Percentiles rank a stretch among this genome's conserved stretches.
Conservation (phyloP, 2,113 vertebrate genomes). For the Anarhynchus alexandrinus region DNA sequence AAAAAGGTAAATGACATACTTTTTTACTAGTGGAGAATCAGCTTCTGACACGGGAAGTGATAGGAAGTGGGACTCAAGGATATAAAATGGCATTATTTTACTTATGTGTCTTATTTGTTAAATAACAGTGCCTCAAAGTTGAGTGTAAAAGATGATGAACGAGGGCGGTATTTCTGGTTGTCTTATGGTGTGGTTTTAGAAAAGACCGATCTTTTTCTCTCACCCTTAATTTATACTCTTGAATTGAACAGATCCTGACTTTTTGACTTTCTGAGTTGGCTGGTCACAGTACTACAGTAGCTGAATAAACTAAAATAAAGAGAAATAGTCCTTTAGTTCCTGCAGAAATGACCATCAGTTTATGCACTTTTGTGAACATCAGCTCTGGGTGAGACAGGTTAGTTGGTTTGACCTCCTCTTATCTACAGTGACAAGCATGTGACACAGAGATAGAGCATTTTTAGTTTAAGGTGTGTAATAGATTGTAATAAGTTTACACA, state of each 20-base stretch:
- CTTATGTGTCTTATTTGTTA: background rate
- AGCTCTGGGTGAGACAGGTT: background rate
- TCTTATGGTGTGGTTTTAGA: background rate
- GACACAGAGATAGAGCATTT: background rate
- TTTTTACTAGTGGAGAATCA: background rate
- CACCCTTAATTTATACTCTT: background rate
- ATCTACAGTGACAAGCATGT: background rate
- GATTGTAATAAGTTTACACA: background rate
- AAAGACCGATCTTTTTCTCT: background rate
- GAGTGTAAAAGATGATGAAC: background rate
- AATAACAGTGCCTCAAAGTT: background rate
- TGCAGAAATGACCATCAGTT: background rate
- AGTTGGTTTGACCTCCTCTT: background rate
- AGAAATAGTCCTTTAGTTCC: background rate
- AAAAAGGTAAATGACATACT: background rate
- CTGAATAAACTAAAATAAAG: background rate
- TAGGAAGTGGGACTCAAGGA: background rate
- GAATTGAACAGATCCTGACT: background rate
- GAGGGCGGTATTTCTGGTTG: background rate
- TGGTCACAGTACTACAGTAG: background rate
- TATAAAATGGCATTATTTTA: background rate
- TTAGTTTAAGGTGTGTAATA: background rate
- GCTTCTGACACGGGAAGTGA: background rate
- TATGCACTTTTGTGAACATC: background rate
- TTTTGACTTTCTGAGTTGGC: background rate